phyloP scores from a whole-genome alignment of 1,140 invertebrate species.

The Drosophila nebulosa region DNA sequence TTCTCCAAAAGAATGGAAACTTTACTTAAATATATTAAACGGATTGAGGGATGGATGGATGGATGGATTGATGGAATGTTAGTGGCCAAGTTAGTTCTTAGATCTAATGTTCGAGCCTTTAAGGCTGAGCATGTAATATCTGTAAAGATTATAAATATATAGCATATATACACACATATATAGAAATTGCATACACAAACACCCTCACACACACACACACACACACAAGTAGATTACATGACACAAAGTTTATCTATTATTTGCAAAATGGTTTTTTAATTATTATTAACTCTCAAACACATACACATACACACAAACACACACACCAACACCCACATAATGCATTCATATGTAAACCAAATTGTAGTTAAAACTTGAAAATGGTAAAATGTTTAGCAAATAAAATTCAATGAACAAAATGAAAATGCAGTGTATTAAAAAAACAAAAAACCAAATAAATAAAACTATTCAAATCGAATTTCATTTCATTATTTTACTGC shows the following conservation, averaged over 20 bases:
- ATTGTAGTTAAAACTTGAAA: constrained; percentile 76
- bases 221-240: not conserved
- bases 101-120: constrained; percentile 46
- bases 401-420: constrained; percentile 59
- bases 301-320: constrained; percentile 15
- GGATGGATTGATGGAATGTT: constrained; percentile 21
- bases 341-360: constrained; percentile 66
- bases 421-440: constrained; percentile 41
- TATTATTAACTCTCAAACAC: not conserved
- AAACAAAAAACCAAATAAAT: constrained; percentile 34
- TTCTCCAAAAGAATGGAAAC: constrained; percentile 35
- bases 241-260: not conserved
- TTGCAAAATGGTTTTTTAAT: not conserved
- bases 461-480: not conserved
- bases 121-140: constrained; percentile 56
- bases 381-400: constrained; percentile 71
- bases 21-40: constrained; percentile 31
- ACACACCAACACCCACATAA: constrained; percentile 20
- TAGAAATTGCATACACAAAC: constrained; percentile 33
- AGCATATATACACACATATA: constrained; percentile 40
- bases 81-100: constrained; percentile 59
- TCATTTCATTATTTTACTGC: not conserved
- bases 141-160: constrained; percentile 63
- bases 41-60: constrained; percentile 6
- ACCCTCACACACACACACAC: constrained; percentile 14